Evolutionary conservation across 2,888 invertebrate genomes (phyloP).

Genomic region (Pherbina coryleti): DNA sequence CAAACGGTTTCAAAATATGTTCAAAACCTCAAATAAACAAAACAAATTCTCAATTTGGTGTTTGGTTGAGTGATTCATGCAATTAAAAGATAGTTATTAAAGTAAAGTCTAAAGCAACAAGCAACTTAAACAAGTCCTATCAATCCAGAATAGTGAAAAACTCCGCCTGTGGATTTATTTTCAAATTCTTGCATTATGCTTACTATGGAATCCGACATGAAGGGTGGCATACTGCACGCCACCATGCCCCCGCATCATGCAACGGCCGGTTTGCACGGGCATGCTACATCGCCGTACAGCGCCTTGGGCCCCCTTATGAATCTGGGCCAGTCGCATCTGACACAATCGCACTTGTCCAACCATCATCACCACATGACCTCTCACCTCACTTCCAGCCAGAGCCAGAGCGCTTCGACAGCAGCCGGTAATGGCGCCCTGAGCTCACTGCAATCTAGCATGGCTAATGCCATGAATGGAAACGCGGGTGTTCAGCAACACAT

Average conservation of each 20-base stretch:
- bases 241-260: slow-evolving; percentile 89
- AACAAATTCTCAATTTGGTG: background rate
- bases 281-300: slow-evolving; percentile 76
- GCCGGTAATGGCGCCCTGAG: slow-evolving; percentile 58
- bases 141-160: too few relatives aligned
- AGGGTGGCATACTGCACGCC: slow-evolving; percentile 88
- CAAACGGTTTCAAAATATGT: slow-evolving; percentile 50
- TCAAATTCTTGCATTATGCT: slow-evolving; percentile 76
- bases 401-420: slow-evolving; percentile 47
- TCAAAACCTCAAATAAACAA: slow-evolving; percentile 37
- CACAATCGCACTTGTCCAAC: slow-evolving; percentile 75
- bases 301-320: slow-evolving; percentile 80
- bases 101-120: too few relatives aligned
- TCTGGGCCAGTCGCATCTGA: slow-evolving; percentile 76
- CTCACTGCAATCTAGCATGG: slow-evolving; percentile 66
- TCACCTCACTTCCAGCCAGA: slow-evolving; percentile 63
- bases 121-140: background rate
- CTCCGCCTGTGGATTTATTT: too few relatives aligned
- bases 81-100: background rate
- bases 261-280: slow-evolving; percentile 73
- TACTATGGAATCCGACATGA: slow-evolving; percentile 93
- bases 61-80: background rate
- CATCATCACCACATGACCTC: slow-evolving; percentile 71
- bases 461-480: slow-evolving; percentile 60
- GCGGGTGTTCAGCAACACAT: slow-evolving; percentile 57